Evolutionary conservation across 2,888 invertebrate species (phyloP), one percentile per base, ranked within the genome.

Genomic region (Osmoderma eremita): DNA sequence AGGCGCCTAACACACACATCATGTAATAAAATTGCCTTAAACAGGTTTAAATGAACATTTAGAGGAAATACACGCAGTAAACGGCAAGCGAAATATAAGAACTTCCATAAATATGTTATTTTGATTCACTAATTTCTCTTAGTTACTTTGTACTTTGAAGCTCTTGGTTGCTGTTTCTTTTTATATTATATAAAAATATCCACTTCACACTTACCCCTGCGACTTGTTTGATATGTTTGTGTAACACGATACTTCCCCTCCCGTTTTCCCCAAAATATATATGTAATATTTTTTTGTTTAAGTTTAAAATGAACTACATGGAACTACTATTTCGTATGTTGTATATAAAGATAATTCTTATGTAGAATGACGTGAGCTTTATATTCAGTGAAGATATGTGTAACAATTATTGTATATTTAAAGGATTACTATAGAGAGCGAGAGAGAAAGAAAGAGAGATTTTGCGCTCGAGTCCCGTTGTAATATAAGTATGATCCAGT

Each of bases 1-100:
- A 69, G 22, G 50, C 72, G 42, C 71, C 72, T 20, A 74, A 73
- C 68, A 71, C 73, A 65, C 73, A 74, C 54, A 70, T 72, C 51
- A 72, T 72, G 72, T 74, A 74, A 70, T 30, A 4, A 30, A 30
- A 30, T 67, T 67, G 61, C 30, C 50, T 66, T 68, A 61, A 61
- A 6, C 30, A 18, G 45, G 15, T 38, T 39, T 18, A 53, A 8
- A 42, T 8, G 17, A 50, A 12, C 6, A 50, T 50, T 3, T 30
- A 50, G 17, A 50, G 10, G 17, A 12, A n/a, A 24, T n/a, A 50
- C 10, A 30, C 6, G 30, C 30, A 30, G 30, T 30, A 30, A 30
- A 30, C 30, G 30, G 30, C 30, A 30, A 30, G 6, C 30, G 30
- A 30, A 30, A 30, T 30, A 10, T 30, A 30, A n/a, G n/a, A n/a